These are phyloP conservation scores for Sorex fumeus DNA, from an alignment of 2,113 vertebrate genomes.

Conservation along the genomic window DNA sequence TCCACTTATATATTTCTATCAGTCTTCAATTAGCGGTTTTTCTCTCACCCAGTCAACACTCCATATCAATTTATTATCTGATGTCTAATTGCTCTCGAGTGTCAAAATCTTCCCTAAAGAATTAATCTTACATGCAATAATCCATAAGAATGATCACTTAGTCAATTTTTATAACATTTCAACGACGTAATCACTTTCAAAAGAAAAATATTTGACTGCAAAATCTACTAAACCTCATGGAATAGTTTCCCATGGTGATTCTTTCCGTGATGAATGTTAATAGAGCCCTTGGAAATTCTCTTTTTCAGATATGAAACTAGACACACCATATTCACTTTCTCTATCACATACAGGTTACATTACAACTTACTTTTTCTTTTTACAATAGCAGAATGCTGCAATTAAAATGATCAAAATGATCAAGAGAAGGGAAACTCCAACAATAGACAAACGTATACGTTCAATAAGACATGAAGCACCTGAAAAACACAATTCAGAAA, in stretches of 20 bases:
- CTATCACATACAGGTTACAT: not conserved
- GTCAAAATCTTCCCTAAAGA: not conserved
- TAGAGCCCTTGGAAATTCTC: not conserved
- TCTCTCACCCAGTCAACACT: not conserved
- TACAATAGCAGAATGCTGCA: not conserved
- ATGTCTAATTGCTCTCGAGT: not conserved
- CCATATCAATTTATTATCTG: not conserved
- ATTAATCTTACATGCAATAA: constrained; percentile 30
- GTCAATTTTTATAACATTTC: not conserved
- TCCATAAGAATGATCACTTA: not conserved
- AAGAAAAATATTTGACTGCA: not conserved
- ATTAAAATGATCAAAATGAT: not conserved
- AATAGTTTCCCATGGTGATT: not conserved
- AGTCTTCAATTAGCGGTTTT: not conserved
- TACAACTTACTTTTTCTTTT: constrained; percentile 65
- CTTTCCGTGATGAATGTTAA: not conserved
- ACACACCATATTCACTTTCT: not conserved
- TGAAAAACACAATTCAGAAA: constrained; percentile 66
- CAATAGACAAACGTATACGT: fast-evolving
- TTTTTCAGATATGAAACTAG: constrained; percentile 9
- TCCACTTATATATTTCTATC: not conserved
- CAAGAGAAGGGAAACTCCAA: not conserved
- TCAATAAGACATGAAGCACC: not conserved
- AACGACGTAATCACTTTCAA: not conserved
- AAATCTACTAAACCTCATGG: not conserved